Percentiles rank a stretch among this genome's conserved stretches.
Evolutionary conservation across 2,797 vertebrate genomes (phyloP).

Genomic region (Coccyzus lansbergi): DNA sequence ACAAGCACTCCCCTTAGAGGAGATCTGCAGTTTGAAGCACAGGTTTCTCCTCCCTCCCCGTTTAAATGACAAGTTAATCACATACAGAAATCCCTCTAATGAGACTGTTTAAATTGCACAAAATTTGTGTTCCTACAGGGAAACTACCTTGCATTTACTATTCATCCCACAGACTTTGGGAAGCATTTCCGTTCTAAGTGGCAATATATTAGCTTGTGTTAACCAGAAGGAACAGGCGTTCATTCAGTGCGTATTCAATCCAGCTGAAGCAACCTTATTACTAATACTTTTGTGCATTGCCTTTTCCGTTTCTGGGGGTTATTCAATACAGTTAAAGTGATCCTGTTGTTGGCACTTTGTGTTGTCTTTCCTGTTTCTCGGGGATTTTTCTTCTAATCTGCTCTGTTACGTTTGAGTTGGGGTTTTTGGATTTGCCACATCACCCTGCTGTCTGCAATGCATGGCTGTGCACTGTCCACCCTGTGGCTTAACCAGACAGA

Average conservation of each 20-base stretch:
- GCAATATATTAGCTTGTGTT: not conserved
- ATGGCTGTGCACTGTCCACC: not conserved
- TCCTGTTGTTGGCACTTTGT: conserved; percentile 5
- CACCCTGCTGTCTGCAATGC: not conserved
- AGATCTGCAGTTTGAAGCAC: not conserved
- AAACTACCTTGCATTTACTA: not conserved
- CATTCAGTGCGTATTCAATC: not conserved
- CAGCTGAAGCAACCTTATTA: conserved; percentile 42
- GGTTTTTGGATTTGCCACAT: conserved; percentile 31
- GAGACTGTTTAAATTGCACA: not conserved
- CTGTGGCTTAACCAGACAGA: not conserved
- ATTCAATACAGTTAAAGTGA: conserved; percentile 20
- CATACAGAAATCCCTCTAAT: not conserved
- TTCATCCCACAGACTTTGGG: not conserved
- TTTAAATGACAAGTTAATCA: not conserved
- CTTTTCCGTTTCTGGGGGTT: conserved; percentile 47
- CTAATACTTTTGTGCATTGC: not conserved
- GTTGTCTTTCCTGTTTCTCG: conserved; percentile 58
- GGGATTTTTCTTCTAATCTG: conserved; percentile 48
- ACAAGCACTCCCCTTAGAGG: conserved; percentile 63
- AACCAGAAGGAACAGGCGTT: conserved; percentile 11
- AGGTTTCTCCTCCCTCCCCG: not conserved
- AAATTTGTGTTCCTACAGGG: not conserved
- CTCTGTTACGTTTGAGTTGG: not conserved
- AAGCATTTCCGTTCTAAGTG: not conserved